These are phyloP conservation scores for Geothlypis trichas DNA, from an alignment of 2,113 vertebrate genomes.

Conservation along the genomic window DNA sequence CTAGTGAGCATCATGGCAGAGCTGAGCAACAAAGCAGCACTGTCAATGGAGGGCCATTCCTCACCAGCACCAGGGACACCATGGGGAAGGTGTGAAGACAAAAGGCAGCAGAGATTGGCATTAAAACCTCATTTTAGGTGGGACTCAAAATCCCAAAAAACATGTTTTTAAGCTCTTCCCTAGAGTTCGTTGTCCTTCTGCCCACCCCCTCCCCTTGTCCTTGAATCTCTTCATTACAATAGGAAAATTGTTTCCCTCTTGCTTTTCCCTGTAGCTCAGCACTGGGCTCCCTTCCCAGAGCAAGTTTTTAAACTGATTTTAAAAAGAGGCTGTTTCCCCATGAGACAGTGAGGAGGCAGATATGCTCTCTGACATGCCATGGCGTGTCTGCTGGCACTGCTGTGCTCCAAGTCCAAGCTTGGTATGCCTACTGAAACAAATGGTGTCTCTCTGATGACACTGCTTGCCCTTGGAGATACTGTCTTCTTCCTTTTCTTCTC, in stretches of 20 bases:
- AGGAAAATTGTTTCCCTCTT: not conserved
- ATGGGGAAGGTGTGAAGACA: not conserved
- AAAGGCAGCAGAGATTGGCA: not conserved
- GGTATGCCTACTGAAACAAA: not conserved
- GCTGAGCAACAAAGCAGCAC: not conserved
- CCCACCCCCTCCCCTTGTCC: not conserved
- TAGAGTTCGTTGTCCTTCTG: not conserved
- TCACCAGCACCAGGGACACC: not conserved
- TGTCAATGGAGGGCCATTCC: not conserved
- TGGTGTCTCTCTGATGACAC: not conserved
- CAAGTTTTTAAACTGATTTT: not conserved
- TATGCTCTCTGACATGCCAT: not conserved
- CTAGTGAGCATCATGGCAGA: not conserved
- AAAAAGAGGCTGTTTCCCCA: not conserved
- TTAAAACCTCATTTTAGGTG: not conserved
- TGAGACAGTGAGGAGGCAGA: slow-evolving; percentile 5
- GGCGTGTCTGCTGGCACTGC: not conserved
- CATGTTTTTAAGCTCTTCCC: not conserved
- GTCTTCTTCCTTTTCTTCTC: not conserved
- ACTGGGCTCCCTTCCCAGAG: slow-evolving; percentile 25
- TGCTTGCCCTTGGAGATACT: not conserved
- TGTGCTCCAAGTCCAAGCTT: not conserved
- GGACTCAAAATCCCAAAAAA: not conserved
- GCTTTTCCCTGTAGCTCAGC: slow-evolving; percentile 3
- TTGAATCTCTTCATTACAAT: not conserved